Percentiles rank a stretch among this genome's conserved stretches.
These are phyloP conservation scores for Dryadula phaetusa DNA, from an alignment of 2,888 invertebrate species.

Conservation along the genomic window DNA sequence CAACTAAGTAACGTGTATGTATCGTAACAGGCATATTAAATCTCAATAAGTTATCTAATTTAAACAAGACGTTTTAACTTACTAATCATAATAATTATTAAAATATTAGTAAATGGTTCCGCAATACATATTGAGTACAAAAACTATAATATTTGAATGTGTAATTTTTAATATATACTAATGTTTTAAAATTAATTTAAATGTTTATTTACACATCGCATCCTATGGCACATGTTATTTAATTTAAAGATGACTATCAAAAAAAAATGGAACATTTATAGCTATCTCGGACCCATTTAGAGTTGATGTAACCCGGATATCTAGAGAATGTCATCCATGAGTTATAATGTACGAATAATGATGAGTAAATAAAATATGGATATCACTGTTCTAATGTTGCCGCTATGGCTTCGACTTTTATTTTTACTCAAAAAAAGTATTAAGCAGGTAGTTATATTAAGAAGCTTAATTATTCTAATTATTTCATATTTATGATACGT, in stretches of 20 bases:
- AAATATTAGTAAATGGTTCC: background rate
- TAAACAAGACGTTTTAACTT: background rate
- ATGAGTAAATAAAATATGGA: conserved; percentile 13
- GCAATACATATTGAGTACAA: too few species aligned
- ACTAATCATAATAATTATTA: conserved; percentile 9
- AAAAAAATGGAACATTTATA: conserved; percentile 42
- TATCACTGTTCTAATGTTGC: background rate
- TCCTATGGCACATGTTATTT: conserved; percentile 33
- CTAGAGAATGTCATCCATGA: conserved; percentile 42
- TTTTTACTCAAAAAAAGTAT: background rate
- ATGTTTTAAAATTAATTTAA: conserved; percentile 13
- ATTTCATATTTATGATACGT: background rate
- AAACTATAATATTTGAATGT: background rate
- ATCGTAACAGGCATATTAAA: background rate
- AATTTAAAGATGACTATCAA: conserved; percentile 42
- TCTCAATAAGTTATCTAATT: background rate
- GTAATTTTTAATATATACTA: background rate
- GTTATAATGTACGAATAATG: conserved; percentile 31
- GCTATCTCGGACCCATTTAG: conserved; percentile 40
- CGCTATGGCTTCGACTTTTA: background rate
- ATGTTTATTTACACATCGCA: conserved; percentile 21
- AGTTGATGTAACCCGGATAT: conserved; percentile 47
- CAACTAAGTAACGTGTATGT: background rate
- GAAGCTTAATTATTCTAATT: background rate
- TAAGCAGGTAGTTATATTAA: background rate